Conservation (phyloP, 2,113 vertebrate species). For the Rhea americana region DNA sequence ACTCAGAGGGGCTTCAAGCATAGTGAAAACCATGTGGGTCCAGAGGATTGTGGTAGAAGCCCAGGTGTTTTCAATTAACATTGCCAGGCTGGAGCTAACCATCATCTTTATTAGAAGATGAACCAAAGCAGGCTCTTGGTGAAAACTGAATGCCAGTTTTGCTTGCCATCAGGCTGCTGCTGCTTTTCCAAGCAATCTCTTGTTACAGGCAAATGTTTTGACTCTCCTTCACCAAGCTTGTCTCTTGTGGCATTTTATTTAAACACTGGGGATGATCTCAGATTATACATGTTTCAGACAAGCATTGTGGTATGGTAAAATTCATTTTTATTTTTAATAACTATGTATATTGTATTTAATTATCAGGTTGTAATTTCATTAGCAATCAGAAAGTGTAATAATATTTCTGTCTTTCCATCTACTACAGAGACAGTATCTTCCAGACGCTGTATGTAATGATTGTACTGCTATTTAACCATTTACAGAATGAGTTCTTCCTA, state of each 20-base stretch:
- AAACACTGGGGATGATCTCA: neutral
- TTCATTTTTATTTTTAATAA: conserved; percentile 29
- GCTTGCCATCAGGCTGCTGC: neutral
- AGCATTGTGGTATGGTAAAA: neutral
- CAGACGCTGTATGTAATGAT: conserved; percentile 1
- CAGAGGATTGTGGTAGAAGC: neutral
- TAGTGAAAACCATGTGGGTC: neutral
- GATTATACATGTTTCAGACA: neutral
- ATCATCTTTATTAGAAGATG: neutral
- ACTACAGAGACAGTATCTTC: neutral
- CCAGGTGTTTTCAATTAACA: neutral
- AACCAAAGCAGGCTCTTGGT: neutral
- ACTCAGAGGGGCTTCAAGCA: neutral
- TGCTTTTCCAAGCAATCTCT: neutral
- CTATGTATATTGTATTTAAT: neutral
- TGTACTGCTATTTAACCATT: conserved; percentile 52
- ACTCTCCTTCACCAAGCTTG: neutral
- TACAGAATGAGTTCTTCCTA: conserved; percentile 44
- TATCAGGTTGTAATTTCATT: neutral
- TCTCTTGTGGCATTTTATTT: neutral
- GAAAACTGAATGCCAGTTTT: neutral
- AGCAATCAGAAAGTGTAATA: neutral
- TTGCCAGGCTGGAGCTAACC: neutral
- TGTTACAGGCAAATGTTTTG: neutral
- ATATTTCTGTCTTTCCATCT: conserved; percentile 19